Percentiles rank a stretch among this genome's conserved stretches.
These are phyloP conservation scores for Gobionotothen gibberifrons DNA, from an alignment of 2,797 vertebrate species.

Conservation along the genomic window DNA sequence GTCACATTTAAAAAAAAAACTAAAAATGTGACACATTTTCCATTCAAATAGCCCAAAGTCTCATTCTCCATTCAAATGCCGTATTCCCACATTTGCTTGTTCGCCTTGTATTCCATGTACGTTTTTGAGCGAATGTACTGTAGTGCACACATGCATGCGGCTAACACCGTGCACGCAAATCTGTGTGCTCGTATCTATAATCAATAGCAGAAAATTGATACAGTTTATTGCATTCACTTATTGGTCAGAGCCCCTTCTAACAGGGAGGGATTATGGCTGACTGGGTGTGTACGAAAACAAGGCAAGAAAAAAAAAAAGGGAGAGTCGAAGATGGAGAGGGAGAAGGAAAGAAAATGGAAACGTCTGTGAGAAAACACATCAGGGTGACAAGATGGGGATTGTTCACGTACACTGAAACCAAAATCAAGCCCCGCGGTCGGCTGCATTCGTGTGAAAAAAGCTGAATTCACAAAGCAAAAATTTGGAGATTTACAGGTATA, in stretches of 20 bases:
- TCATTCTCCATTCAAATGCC: constrained; percentile 51
- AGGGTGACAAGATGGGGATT: constrained; percentile 54
- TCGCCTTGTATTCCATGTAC: constrained; percentile 35
- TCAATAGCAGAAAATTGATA: constrained; percentile 78
- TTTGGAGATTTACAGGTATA: constrained; percentile 62
- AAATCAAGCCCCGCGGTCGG: constrained; percentile 30
- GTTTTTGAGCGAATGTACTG: constrained; percentile 33
- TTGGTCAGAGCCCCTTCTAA: constrained; percentile 69
- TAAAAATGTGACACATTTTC: constrained; percentile 25
- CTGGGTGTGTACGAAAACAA: constrained; percentile 78
- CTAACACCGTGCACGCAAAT: constrained; percentile 46
- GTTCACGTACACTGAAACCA: constrained; percentile 31
- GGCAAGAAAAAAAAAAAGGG: constrained; percentile 47
- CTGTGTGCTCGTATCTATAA: constrained; percentile 63
- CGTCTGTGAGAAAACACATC: constrained; percentile 66
- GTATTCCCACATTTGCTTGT: constrained; percentile 49
- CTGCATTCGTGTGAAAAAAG: constrained; percentile 54
- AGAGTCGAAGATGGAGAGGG: constrained; percentile 66
- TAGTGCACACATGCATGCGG: constrained; percentile 36
- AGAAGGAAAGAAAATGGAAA: constrained; percentile 75
- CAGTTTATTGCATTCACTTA: constrained; percentile 77
- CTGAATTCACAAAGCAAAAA: constrained; percentile 54
- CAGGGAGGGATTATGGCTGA: constrained; percentile 78
- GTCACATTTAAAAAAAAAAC: constrained; percentile 35
- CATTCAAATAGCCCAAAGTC: constrained; percentile 31